Evolutionary conservation across 2,113 vertebrate genomes (phyloP).

Genomic region (Notechis scutatus): DNA sequence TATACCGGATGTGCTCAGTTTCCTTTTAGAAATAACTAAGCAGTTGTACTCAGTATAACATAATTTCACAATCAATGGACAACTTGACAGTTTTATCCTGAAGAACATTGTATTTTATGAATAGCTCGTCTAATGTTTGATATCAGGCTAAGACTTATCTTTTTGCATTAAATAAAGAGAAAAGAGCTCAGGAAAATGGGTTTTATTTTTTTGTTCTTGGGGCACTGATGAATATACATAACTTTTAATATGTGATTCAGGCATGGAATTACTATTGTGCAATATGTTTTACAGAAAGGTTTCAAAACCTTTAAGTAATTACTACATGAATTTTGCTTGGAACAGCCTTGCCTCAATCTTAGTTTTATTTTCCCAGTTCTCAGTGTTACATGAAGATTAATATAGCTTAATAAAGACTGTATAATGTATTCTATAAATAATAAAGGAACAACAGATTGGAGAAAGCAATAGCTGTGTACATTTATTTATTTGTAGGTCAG

Average conservation of each 20-base stretch:
- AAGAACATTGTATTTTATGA: not conserved
- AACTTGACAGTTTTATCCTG: not conserved
- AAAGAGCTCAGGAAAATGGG: not conserved
- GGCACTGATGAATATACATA: not conserved
- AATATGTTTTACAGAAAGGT: not conserved
- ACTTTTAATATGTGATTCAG: not conserved
- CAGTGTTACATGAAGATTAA: not conserved
- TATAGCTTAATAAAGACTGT: not conserved
- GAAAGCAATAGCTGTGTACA: not conserved
- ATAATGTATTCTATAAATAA: not conserved
- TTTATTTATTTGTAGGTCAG: not conserved
- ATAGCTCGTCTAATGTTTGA: rapidly evolving
- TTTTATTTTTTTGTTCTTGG: not conserved
- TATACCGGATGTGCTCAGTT: not conserved
- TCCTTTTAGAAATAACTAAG: slow-evolving; percentile 2
- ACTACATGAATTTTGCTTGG: not conserved
- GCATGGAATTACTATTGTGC: not conserved
- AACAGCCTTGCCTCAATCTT: not conserved
- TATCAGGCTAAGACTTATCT: not conserved
- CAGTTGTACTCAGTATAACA: not conserved
- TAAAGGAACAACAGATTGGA: not conserved
- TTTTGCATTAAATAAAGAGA: not conserved
- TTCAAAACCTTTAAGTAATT: not conserved
- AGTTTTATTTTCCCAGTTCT: not conserved
- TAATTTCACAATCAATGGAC: not conserved